Evolutionary conservation across 2,888 invertebrate species (phyloP).

Genomic region (Sclerodermus sp.): DNA sequence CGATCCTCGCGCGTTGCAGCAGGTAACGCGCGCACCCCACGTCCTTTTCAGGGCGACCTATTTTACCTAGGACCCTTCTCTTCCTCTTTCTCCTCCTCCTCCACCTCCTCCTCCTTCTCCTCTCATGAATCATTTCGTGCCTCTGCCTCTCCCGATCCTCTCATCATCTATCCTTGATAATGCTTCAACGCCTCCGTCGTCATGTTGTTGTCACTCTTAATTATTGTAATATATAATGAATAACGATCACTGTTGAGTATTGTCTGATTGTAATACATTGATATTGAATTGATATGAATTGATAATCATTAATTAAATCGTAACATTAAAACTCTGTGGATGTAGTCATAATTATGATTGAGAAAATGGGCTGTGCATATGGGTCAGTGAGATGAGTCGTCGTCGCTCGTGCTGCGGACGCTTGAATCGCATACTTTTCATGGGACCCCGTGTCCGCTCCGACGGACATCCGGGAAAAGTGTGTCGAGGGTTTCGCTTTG

Average conservation of each 20-base stretch:
- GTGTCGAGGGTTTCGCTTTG: slow-evolving; percentile 1
- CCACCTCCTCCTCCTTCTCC: slow-evolving; percentile 9
- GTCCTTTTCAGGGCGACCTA: neutral
- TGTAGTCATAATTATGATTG: slow-evolving; percentile 32
- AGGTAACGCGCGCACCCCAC: slow-evolving; percentile 2
- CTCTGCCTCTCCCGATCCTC: slow-evolving; percentile 2
- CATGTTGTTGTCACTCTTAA: slow-evolving; percentile 58
- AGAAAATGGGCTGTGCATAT: slow-evolving; percentile 14
- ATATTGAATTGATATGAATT: slow-evolving; percentile 58
- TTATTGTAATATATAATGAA: slow-evolving; percentile 57
- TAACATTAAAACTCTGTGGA: slow-evolving; percentile 37
- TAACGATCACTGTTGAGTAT: slow-evolving; percentile 58
- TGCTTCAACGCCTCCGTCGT: slow-evolving; percentile 58
- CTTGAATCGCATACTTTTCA: slow-evolving; percentile 1
- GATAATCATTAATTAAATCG: slow-evolving; percentile 56
- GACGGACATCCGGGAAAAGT: neutral
- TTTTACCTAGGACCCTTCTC: slow-evolving; percentile 14
- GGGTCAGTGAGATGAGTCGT: slow-evolving; percentile 14
- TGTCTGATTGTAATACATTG: slow-evolving; percentile 59
- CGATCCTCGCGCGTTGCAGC: neutral
- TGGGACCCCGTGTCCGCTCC: neutral
- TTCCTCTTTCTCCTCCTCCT: slow-evolving; percentile 1
- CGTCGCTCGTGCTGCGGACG: neutral
- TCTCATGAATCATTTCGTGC: slow-evolving; percentile 38
- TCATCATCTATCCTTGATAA: slow-evolving; percentile 29